These are phyloP conservation scores for Spicauda simplicius DNA, from an alignment of 2,888 invertebrate species.

Conservation along the genomic window DNA sequence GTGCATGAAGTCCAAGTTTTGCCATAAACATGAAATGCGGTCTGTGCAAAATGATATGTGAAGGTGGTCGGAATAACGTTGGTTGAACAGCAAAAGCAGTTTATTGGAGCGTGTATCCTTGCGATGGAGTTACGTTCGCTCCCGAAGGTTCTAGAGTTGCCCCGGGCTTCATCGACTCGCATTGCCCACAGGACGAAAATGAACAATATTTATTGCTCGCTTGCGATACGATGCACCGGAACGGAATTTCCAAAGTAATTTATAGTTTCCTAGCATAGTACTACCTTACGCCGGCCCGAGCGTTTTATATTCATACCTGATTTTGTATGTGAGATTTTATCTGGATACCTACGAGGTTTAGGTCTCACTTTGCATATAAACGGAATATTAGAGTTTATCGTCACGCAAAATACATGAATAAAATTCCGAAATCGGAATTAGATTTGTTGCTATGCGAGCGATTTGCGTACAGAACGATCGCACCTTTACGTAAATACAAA, in stretches of 20 bases:
- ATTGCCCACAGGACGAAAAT: slow-evolving; percentile 75
- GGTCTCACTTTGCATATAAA: slow-evolving; percentile 10
- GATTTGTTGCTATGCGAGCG: slow-evolving; percentile 22
- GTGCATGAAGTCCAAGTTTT: slow-evolving; percentile 82
- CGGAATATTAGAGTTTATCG: neutral
- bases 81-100: slow-evolving; percentile 34
- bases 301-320: slow-evolving; percentile 34
- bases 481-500: slow-evolving; percentile 61
- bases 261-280: slow-evolving; percentile 59
- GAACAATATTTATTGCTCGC: slow-evolving; percentile 77
- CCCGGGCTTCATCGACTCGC: slow-evolving; percentile 59
- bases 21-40: slow-evolving; percentile 83
- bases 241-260: slow-evolving; percentile 76
- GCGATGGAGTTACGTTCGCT: slow-evolving; percentile 39
- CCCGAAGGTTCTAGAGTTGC: slow-evolving; percentile 49
- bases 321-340: slow-evolving; percentile 32
- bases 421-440: neutral
- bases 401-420: slow-evolving; percentile 2
- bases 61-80: slow-evolving; percentile 55
- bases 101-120: slow-evolving; percentile 35
- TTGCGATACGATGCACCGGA: slow-evolving; percentile 68
- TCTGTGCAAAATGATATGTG: slow-evolving; percentile 79
- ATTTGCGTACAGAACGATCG: slow-evolving; percentile 24
- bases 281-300: slow-evolving; percentile 19
- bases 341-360: slow-evolving; percentile 13